These are phyloP conservation scores for Sardina pilchardus DNA, from an alignment of 2,113 vertebrate genomes.

Conservation along the genomic window DNA sequence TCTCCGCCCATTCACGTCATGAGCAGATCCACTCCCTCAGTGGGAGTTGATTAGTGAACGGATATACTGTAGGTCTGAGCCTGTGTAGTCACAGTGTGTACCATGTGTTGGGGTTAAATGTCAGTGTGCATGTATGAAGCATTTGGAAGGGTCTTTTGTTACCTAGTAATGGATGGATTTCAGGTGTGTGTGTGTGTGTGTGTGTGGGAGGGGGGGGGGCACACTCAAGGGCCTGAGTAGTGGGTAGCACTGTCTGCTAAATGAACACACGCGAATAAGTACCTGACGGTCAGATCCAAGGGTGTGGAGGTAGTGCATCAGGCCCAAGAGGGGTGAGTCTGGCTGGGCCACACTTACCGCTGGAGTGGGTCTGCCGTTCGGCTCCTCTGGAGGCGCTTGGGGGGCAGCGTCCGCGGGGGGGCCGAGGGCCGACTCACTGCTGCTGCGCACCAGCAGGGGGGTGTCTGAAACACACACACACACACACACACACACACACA, in stretches of 20 bases:
- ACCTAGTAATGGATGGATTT: too few relatives aligned
- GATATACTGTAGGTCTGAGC: too few relatives aligned
- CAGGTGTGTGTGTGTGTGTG: too few relatives aligned
- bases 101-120: neutral
- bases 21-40: too few relatives aligned
- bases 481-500: neutral
- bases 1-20: too few relatives aligned
- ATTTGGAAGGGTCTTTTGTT: too few relatives aligned
- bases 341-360: conserved; percentile 13
- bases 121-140: too few relatives aligned
- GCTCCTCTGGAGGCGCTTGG: conserved; percentile 66
- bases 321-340: neutral
- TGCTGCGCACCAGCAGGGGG: conserved; percentile 91
- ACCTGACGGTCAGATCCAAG: neutral
- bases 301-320: neutral
- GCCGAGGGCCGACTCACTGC: conserved; percentile 85
- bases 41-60: too few relatives aligned
- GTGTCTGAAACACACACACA: conserved; percentile 74
- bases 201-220: too few relatives aligned
- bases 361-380: neutral
- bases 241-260: neutral
- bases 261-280: neutral
- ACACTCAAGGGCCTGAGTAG: too few relatives aligned
- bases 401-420: conserved; percentile 70
- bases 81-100: neutral